Conservation (phyloP, 2,888 invertebrate species). For the Ctenicera cuprea region DNA sequence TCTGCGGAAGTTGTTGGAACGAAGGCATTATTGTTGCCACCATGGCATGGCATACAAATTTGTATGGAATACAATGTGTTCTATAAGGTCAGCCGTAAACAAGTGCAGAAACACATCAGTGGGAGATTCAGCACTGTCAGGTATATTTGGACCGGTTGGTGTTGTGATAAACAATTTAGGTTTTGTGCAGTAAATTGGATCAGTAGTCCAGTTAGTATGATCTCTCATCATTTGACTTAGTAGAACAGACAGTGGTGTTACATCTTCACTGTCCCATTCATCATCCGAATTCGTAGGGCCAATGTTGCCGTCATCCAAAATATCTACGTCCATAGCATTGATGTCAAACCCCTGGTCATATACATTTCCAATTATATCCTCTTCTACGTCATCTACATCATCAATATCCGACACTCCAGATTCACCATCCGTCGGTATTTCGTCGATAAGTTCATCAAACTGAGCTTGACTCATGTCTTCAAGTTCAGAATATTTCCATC, state of each 20-base stretch:
- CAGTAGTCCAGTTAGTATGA: slow-evolving; percentile 18
- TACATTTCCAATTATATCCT: background rate
- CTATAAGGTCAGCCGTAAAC: background rate
- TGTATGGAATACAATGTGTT: no score
- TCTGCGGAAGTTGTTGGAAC: slow-evolving; percentile 36
- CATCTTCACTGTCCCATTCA: slow-evolving; percentile 22
- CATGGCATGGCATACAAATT: slow-evolving; percentile 12
- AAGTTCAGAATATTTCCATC: no score
- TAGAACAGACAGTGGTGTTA: slow-evolving; percentile 12
- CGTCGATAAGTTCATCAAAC: slow-evolving; percentile 14
- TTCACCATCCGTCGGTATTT: slow-evolving; percentile 13
- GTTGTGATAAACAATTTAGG: background rate
- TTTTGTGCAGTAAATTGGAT: background rate
- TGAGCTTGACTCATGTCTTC: background rate
- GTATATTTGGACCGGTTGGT: slow-evolving; percentile 22
- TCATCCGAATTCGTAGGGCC: background rate
- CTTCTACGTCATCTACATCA: background rate
- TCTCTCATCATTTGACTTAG: background rate
- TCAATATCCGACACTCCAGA: slow-evolving; percentile 8
- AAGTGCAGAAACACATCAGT: slow-evolving; percentile 19
- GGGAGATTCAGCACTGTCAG: slow-evolving; percentile 18
- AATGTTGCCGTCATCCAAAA: background rate
- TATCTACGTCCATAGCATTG: background rate
- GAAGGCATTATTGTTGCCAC: background rate
- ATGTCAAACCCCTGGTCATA: no score